phyloP scores from a whole-genome alignment of 2,797 vertebrate species.

The Rhabdomys pumilio region DNA sequence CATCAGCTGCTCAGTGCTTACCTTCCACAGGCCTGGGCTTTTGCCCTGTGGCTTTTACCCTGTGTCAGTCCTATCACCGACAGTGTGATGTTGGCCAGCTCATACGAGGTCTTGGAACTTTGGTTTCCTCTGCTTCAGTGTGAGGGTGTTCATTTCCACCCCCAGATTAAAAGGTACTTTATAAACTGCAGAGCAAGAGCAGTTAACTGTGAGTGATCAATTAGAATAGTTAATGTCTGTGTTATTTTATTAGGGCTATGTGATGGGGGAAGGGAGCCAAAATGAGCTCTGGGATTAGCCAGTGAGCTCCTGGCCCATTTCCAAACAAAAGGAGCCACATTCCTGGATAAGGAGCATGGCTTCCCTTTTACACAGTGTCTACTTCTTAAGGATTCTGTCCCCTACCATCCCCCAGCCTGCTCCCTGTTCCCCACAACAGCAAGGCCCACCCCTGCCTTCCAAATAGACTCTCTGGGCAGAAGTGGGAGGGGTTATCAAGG shows the following conservation, averaged over 20 bases:
- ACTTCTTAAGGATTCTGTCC: not conserved
- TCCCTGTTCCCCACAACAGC: not conserved
- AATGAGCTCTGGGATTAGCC: not conserved
- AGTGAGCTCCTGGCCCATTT: not conserved
- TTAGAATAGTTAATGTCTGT: not conserved
- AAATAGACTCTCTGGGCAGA: slow-evolving; percentile 73
- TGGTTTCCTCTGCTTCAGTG: not conserved
- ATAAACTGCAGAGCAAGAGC: not conserved
- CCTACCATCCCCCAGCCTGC: not conserved
- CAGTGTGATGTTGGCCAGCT: not conserved
- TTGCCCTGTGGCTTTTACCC: not conserved
- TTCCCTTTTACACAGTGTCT: not conserved
- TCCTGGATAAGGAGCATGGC: not conserved
- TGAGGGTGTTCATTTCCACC: not conserved
- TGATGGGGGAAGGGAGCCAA: not conserved
- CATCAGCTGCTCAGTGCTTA: not conserved
- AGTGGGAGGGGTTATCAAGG: slow-evolving; percentile 74
- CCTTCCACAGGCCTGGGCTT: not conserved
- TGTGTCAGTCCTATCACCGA: not conserved
- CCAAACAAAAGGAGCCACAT: not conserved
- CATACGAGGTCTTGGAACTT: not conserved
- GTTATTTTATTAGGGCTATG: not conserved
- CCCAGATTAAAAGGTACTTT: slow-evolving; percentile 13
- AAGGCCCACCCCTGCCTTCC: slow-evolving; percentile 58
- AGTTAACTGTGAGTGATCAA: not conserved